phyloP scores from a whole-genome alignment of 2,113 vertebrate genomes.

The Gyps fulvus region DNA sequence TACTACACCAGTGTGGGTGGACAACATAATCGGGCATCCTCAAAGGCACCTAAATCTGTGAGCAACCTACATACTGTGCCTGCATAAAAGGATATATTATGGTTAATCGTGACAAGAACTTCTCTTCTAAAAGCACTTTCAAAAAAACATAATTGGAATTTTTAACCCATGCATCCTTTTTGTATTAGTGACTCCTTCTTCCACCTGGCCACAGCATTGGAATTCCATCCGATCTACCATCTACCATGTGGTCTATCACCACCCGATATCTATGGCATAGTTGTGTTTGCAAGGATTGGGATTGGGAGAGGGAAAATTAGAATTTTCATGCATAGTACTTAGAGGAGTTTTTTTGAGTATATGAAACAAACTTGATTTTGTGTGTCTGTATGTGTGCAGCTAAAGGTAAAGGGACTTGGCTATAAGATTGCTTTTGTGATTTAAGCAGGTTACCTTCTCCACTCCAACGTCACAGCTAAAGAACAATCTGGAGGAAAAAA shows the following conservation, averaged over 20 bases:
- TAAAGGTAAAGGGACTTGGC: not conserved
- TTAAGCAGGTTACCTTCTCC: not conserved
- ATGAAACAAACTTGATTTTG: not conserved
- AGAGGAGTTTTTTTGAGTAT: not conserved
- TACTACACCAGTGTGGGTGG: slow-evolving; percentile 18
- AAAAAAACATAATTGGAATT: not conserved
- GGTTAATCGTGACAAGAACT: slow-evolving; percentile 13
- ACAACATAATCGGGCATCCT: slow-evolving; percentile 49
- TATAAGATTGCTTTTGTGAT: not conserved
- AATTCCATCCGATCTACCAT: not conserved
- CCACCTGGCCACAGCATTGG: not conserved
- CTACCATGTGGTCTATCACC: not conserved
- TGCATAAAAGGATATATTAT: not conserved
- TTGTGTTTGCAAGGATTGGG: not conserved
- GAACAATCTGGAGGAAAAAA: not conserved
- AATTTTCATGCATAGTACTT: not conserved
- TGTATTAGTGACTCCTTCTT: not conserved
- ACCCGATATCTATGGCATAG: not conserved
- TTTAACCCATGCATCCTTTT: not conserved
- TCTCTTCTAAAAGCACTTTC: not conserved
- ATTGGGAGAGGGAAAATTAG: not conserved
- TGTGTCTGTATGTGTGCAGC: not conserved
- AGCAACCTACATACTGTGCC: slow-evolving; percentile 31
- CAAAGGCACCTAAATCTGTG: slow-evolving; percentile 37
- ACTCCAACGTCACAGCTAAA: not conserved